Base-by-base conservation (phyloP, 2,113 vertebrate species). In the Agapornis roseicollis region DNA sequence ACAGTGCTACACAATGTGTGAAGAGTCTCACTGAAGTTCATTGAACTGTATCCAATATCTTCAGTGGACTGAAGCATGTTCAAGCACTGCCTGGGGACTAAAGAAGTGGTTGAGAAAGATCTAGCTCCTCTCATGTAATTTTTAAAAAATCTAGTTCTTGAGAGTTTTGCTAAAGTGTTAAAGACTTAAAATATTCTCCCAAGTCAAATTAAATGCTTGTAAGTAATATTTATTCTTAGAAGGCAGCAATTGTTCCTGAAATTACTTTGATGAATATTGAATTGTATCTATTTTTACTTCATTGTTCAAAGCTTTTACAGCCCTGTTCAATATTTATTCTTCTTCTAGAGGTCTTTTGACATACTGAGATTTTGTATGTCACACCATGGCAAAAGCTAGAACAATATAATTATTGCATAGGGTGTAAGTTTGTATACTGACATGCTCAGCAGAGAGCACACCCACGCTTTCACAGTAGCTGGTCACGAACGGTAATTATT, bases 191-290 rank as follows among this genome's bases (percentile, higher is more conserved):
- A 82, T 80, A 55, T 20, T 89, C 39, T 80, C 24, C 4, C 8
- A 44, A 78, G n/a, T 53, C 13, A 42, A 95, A 93, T 88, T 71
- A 87, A 74, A 69, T 70, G 12, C 39, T 90, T 91, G 8, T 76
- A 64, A 86, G 68, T 74, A 76, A 68, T 78, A 81, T 64, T 94
- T 28, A 3, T 95, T 89, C 41, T 79, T 90, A 49, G 41, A 95
- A 76, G 61, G 19, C 35, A 72, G 28, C 25, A 82, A 89, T 89
- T 93, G 46, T 90, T 92, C 56, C 65, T 84, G 80, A 92, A 93
- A 90, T 89, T 92, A 71, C 55, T 86, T 65, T 81, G 77, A 74
- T 85, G 80, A 81, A 76, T 92, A 83, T 87, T 87, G 88, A 93
- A 90, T 90, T 94, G 27, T 58, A 80, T 71, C 50, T 91, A 74